phyloP scores from a whole-genome alignment of 1,140 invertebrate species.

The Leptopilina boulardi region DNA sequence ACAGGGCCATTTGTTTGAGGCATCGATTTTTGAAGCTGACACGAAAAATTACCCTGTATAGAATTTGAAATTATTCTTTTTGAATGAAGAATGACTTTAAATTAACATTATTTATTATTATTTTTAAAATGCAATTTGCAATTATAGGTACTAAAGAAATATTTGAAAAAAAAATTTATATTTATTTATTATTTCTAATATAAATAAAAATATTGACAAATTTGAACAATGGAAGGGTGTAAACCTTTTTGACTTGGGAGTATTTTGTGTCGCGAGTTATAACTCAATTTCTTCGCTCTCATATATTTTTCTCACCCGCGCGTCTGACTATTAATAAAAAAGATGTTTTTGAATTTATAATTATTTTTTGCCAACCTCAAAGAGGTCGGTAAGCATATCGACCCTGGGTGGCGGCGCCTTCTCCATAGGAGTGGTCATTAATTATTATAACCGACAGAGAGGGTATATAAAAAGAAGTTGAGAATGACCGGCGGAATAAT shows the following conservation, averaged over 20 bases:
- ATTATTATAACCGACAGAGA: constrained; percentile 59
- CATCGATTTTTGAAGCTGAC: constrained; percentile 59
- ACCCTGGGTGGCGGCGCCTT: constrained; percentile 59
- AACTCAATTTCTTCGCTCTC: constrained; percentile 24
- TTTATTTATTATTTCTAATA: no score
- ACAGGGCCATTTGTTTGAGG: constrained; percentile 54
- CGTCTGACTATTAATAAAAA: constrained; percentile 7
- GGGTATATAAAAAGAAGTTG: constrained; percentile 19
- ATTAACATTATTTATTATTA: neutral
- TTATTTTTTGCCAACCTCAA: constrained; percentile 60
- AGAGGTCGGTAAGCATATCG: constrained; percentile 40
- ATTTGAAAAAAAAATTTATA: no score
- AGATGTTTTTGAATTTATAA: constrained; percentile 56
- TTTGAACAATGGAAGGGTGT: no score
- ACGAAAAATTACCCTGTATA: constrained; percentile 36
- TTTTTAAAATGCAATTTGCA: neutral
- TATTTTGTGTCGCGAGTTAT: neutral
- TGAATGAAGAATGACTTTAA: neutral
- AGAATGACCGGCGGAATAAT: constrained; percentile 14
- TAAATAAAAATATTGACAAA: no score
- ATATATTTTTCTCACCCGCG: neutral
- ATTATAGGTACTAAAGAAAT: no score
- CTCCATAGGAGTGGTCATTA: constrained; percentile 60
- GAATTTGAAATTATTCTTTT: constrained; percentile 11
- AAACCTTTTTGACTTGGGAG: neutral